Evolutionary conservation across 2,797 vertebrate genomes (phyloP), one percentile per base, ranked within the genome.

Genomic region (Sebastes taczanowskii): DNA sequence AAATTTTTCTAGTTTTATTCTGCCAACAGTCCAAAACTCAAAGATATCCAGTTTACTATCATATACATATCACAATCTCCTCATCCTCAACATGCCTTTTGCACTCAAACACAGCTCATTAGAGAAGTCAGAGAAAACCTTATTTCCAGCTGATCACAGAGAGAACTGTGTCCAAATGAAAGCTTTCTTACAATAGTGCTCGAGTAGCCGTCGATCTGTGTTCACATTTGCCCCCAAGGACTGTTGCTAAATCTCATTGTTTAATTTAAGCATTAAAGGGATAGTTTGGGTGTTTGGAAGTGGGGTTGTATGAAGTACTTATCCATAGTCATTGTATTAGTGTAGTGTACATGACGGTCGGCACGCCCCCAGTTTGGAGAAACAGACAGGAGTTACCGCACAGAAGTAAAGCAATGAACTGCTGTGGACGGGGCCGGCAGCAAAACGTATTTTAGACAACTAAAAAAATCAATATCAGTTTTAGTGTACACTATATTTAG

Each of bases 181-280:
- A n/a, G 29, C 13, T 56, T 55, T 49, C 52, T 11, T 4, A 1
- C 30, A 22, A 2, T 10, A 3, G 11, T 32, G 34, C 23, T 71
- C 2, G 8, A 34, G 46, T 18, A n/a, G 42, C 55, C 56, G 20
- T 14, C 52, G 64, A 78, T 38, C 35, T 65, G 20, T 53, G 49
- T 4, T 27, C 35, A 61, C 59, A 11, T 25, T 27, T 34, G 29
- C 60, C 34, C 61, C 16, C 18, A 8, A 23, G 7, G 22, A 46
- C 52, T 68, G 52, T 53, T 29, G 23, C 30, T 38, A 6, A 81
- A 81, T 85, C 73, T 69, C 8, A 42, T 83, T 71, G 71, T 63
- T 71, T 22, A 32, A 34, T 55, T 66, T 10, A 63, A 46, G 56
- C 42, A 32, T 83, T 42, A 42, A 16, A 42, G 38, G 38, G 5